phyloP scores from a whole-genome alignment of 2,888 invertebrate species.

The Diabrotica balteata region DNA sequence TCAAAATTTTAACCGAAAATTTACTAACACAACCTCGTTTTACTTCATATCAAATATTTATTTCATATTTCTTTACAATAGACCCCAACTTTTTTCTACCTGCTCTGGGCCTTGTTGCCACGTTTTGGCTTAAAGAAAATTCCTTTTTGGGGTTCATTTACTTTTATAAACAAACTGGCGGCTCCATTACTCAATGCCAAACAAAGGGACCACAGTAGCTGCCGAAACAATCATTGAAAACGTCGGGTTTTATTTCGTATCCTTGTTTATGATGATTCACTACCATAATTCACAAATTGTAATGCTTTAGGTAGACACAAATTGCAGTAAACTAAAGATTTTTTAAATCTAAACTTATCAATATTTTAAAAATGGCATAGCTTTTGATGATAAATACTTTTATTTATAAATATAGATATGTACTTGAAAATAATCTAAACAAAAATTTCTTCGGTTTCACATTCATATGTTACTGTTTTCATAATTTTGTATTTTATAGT shows the following conservation, averaged over 20 bases:
- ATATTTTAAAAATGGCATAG: no score
- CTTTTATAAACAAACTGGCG: constrained; percentile 37
- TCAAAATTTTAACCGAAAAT: no score
- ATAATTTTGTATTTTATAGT: no score
- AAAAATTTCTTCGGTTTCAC: no score
- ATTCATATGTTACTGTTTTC: no score
- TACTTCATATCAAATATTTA: constrained; percentile 4
- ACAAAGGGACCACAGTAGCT: constrained; percentile 45
- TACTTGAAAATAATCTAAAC: no score
- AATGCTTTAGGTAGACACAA: no score
- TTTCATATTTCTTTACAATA: constrained; percentile 9
- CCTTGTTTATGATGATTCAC: background rate
- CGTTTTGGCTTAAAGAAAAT: constrained; percentile 16
- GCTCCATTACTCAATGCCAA: constrained; percentile 42
- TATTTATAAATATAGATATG: no score
- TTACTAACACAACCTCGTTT: no score
- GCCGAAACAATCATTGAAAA: constrained; percentile 44
- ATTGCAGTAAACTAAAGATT: no score
- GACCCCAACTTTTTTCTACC: constrained; percentile 33
- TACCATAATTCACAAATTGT: background rate
- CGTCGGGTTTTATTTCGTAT: background rate
- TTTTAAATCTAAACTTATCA: no score
- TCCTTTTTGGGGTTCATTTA: constrained; percentile 36
- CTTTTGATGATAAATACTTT: no score
- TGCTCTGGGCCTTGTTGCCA: constrained; percentile 36